Conservation (phyloP, 2,113 vertebrate genomes). For the Marcusenius ussheri region DNA sequence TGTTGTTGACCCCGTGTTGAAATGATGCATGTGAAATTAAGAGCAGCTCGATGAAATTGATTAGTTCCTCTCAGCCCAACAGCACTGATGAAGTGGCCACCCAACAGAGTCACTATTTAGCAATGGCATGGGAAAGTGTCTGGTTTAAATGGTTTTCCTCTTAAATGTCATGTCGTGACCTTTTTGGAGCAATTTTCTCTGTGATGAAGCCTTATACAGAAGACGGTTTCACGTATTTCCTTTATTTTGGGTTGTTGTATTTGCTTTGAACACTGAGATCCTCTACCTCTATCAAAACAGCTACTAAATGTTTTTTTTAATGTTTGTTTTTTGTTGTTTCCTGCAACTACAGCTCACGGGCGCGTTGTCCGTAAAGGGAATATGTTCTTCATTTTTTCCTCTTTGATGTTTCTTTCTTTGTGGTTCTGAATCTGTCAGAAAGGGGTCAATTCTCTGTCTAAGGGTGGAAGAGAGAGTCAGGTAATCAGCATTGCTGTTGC, state of each 20-base stretch:
- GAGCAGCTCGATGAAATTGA: conserved; percentile 2
- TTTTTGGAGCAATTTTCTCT: conserved; percentile 4
- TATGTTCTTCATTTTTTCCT: background rate
- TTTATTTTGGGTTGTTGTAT: background rate
- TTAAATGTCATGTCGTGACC: conserved; percentile 18
- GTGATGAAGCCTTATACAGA: conserved; percentile 3
- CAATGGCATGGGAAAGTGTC: background rate
- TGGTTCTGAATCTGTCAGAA: background rate
- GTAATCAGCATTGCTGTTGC: background rate
- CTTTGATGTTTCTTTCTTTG: background rate
- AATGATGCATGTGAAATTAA: conserved; percentile 13
- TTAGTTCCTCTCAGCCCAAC: background rate
- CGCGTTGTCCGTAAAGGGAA: background rate
- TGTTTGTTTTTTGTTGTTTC: background rate
- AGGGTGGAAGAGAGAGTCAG: background rate
- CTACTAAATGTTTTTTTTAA: background rate
- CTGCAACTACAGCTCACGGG: background rate
- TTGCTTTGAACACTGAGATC: background rate
- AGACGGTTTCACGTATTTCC: background rate
- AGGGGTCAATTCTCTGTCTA: background rate
- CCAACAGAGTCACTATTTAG: background rate
- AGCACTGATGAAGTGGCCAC: background rate
- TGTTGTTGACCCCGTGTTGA: conserved; percentile 2
- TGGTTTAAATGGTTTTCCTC: conserved; percentile 14
- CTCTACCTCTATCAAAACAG: background rate